Evolutionary conservation across 1,140 invertebrate genomes (phyloP), one percentile per base, ranked within the genome.

Genomic region (Drosophila santomea): DNA sequence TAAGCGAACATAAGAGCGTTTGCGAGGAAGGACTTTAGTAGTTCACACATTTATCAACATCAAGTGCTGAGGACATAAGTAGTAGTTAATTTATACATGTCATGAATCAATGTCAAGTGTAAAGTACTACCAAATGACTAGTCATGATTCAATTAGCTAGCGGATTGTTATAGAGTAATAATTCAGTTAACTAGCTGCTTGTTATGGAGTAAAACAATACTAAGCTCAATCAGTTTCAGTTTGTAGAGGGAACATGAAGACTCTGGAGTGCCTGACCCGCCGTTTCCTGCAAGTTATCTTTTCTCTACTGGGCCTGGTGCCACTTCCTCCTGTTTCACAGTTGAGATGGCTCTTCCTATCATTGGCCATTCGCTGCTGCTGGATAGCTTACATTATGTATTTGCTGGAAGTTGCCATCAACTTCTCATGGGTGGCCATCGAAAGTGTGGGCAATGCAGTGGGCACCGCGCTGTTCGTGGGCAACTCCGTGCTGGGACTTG

Each of bases 201-300:
- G 45, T 38, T 25, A 20, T 11, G 6, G 2, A 12, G 20, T 0
- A 6, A 57, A 14, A 6, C 32, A 32, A 32, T 32, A 3, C 2
- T 32, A 32, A 32, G 32, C 8, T 12, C 7, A 32, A 38, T 44
- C 73, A 76, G 61, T 77, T 76, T 2, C 2, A 47, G 10, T 39
- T 50, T n/a, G 3, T 11, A 25, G 6, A 12, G 4, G 2, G 48
- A 56, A 25, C 10, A 88, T 88, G 82, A 76, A 62, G 25, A 75
- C 79, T 14, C 15, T 86, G 51, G 83, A 75, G 51, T 52, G 59
- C 11, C 20, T 88, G 0, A 72, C 75, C 1, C 55, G 38, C 15
- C 69, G 66, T n/a, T 64, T 58, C 20, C 48, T 86, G 5, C 12
- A 12, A 12, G 45, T 5, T 32, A 28, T 57, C 20, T 82, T 62